phyloP scores from a whole-genome alignment of 2,797 vertebrate species.

The Lophius americanus region DNA sequence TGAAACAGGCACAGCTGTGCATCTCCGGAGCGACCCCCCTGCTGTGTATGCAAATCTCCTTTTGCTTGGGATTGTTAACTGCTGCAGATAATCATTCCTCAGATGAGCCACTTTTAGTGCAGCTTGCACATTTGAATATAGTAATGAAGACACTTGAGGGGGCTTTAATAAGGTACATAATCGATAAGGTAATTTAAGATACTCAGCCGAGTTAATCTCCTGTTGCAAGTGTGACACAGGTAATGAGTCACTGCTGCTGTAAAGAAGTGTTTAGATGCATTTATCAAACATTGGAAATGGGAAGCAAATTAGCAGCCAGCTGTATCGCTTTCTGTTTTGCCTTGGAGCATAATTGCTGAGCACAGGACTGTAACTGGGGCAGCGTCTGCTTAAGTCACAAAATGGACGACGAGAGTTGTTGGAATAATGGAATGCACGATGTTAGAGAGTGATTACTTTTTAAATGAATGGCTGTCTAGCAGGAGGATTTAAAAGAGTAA shows the following conservation, averaged over 20 bases:
- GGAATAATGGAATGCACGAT: constrained; percentile 25
- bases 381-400: constrained; percentile 23
- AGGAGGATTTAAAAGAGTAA: background rate
- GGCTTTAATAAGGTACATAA: constrained; percentile 60
- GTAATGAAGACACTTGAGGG: constrained; percentile 51
- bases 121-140: constrained; percentile 48
- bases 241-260: constrained; percentile 36
- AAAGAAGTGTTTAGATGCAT: constrained; percentile 30
- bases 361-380: constrained; percentile 22
- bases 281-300: constrained; percentile 44
- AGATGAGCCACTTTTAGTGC: constrained; percentile 49
- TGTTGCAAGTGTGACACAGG: constrained; percentile 40
- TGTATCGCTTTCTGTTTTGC: constrained; percentile 25
- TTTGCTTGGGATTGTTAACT: constrained; percentile 55
- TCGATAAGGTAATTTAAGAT: constrained; percentile 66
- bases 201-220: constrained; percentile 60
- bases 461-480: constrained; percentile 22
- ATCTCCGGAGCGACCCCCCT: constrained; percentile 23
- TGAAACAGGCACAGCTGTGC: constrained; percentile 62
- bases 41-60: constrained; percentile 54
- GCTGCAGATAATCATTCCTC: constrained; percentile 58
- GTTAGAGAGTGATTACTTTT: constrained; percentile 19
- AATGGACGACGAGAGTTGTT: background rate
- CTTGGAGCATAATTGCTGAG: constrained; percentile 30
- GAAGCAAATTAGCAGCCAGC: constrained; percentile 34